Evolutionary conservation across 2,797 vertebrate species (phyloP), one percentile per base, ranked within the genome.

Genomic region (Trematomus bernacchii): DNA sequence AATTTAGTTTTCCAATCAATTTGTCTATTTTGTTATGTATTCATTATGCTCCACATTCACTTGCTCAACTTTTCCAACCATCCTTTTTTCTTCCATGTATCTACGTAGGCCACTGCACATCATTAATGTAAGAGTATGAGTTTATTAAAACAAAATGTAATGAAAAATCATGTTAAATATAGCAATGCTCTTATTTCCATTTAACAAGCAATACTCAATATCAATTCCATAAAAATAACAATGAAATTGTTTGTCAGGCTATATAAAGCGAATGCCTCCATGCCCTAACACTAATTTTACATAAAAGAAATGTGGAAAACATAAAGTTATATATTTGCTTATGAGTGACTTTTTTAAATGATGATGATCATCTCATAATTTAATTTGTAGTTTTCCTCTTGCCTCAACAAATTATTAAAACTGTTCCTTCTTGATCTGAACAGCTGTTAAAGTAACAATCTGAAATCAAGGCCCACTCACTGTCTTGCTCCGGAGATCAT

Each of bases 381-480:
- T 19, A 4, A 37, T 43, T n/a, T 37, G 33, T 37, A 37, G 33
- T 37, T 43, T 52, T 52, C 16, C n/a, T 43, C 16, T 40, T 44
- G 19, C 4, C 1, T 48, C 30, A 58, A 37, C 4, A 50, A 59
- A 42, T 21, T 44, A 53, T 43, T 40, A 53, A n/a, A 53, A 47
- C 14, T 0, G 10, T 18, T 13, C 3, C 50, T 60, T 62, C 15
- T 19, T 50, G 52, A 64, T 8, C 50, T 72, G 37, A 50, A 13
- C 58, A 52, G 66, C 53, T 43, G 21, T 43, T 19, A 37, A 70
- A 33, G 10, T 43, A 69, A 27, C 47, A 13, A 18, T 54, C 9
- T 52, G 9, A 33, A 48, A 27, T 73, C 44, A 23, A 42, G 33
- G 33, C 37, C 33, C 8, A 37, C 7, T 37, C 33, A 37, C 33